Evolutionary conservation across 2,113 vertebrate species (phyloP), one percentile per base, ranked within the genome.

Genomic region (Rhineura floridana): DNA sequence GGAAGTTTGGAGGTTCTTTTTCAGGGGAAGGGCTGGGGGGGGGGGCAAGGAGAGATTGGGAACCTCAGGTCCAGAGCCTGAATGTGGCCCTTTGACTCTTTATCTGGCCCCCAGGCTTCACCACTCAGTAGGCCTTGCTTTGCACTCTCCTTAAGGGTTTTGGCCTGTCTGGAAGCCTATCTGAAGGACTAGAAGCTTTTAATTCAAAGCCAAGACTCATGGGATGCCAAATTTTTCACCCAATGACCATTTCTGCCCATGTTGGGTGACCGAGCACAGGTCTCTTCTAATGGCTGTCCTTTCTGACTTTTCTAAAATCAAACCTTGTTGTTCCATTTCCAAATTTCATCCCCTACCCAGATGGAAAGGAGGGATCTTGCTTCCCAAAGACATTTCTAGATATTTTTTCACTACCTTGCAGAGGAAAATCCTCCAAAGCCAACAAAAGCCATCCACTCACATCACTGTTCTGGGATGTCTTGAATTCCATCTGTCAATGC

Each of bases 241-340:
- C 33, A 17, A 5, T 2, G 28, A 12, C n/a, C n/a, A 17, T 19
- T 70, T 70, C 69, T 36, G 13, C 33, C 25, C 69, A 17, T 36
- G 12, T 70, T 36, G n/a, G 10, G 30, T 44, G 50, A 72, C 70
- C 73, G 81, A 55, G n/a, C 81, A 75, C 19, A 7, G 44, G 13
- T 75, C n/a, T 6, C 78, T 87, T 92, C 87, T 82, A 93, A 69
- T 33, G 33, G 67, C n/a, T 75, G 13, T 72, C 36, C 70, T 39
- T 39, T 39, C 39, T 17, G 36, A 42, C 15, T n/a, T 73, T 44
- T 8, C 21, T 21, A 1, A 44, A 19, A 76, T 42, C 42, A 72
- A 72, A 36, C 69, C 69, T 17, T 2, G 7, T 65, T 3, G 6
- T 70, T 36, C n/a, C 6, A n/a, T 36, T 70, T 36, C 69, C n/a